These are phyloP conservation scores for Nomia melanderi DNA, from an alignment of 1,140 invertebrate species.

Conservation along the genomic window DNA sequence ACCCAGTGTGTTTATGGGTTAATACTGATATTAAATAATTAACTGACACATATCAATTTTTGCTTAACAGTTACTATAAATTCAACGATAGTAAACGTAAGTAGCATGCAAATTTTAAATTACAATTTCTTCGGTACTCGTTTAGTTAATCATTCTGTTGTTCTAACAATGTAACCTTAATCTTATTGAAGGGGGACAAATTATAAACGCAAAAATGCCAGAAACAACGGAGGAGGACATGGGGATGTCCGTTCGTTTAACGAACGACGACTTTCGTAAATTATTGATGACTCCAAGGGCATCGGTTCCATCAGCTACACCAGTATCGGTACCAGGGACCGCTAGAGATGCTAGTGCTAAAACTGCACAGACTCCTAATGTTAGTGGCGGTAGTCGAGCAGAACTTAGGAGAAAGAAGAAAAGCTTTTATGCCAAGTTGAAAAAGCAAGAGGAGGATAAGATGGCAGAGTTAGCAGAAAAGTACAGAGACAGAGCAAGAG, in stretches of 20 bases:
- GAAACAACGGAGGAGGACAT: conserved; percentile 78
- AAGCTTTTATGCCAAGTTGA: conserved; percentile 96
- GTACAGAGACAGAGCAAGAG: conserved; percentile 95
- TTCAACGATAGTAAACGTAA: background rate
- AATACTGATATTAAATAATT: background rate
- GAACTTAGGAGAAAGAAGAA: conserved; percentile 91
- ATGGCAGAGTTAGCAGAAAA: conserved; percentile 97
- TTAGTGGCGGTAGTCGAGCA: conserved; percentile 83
- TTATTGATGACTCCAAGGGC: conserved; percentile 95
- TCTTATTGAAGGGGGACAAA: background rate
- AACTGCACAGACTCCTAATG: conserved; percentile 76
- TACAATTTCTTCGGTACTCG: background rate
- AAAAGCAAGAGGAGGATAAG: conserved; percentile 97
- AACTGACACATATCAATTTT: background rate
- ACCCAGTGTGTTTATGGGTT: background rate
- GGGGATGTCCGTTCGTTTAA: conserved; percentile 87
- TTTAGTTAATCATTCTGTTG: background rate
- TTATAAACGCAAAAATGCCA: conserved; percentile 77
- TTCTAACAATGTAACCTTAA: conserved; percentile 18
- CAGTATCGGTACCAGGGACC: conserved; percentile 78
- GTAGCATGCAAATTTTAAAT: background rate
- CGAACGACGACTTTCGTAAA: conserved; percentile 98
- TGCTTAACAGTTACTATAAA: no score
- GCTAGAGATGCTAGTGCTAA: conserved; percentile 84
- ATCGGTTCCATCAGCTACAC: conserved; percentile 83